Evolutionary conservation across 2,888 invertebrate genomes (phyloP), one percentile per base, ranked within the genome.

Genomic region (Philaethria dido): DNA sequence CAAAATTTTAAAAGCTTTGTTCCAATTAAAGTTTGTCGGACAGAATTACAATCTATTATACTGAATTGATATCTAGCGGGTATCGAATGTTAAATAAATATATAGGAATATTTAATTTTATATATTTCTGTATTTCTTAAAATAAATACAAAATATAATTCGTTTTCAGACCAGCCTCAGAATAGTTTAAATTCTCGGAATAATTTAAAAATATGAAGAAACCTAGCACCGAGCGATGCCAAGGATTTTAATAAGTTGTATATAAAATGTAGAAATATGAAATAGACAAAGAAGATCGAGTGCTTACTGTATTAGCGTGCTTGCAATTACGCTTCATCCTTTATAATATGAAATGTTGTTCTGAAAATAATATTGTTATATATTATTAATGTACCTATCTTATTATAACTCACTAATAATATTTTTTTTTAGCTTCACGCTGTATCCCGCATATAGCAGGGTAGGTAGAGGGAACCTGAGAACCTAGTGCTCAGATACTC

Each of bases 281-380:
- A 39, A 50, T 29, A 25, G 25, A 50, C 50, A 25, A 9, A n/a
- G n/a, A 25, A 50, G 50, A 50, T 50, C 16, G 29, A 50, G 29
- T 50, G 29, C 50, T 50, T 50, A 29, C n/a, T 16, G 16, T 25
- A 50, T 29, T 50, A 29, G 25, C 48, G n/a, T 13, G 48, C 48
- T 48, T 39, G 39, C 39, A 39, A 22, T 48, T 48, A 48, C 50
- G 50, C 29, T 50, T 16, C 50, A 50, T 50, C 50, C 25, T 25
- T n/a, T 14, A 50, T 50, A 29, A n/a, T 3, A 11, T 29, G 50
- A n/a, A 25, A 50, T 29, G 29, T 48, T 25, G 29, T n/a, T 50
- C 16, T 29, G 6, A 29, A 25, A 50, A 16, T 16, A 29, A 16
- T 16, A 29, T 16, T 11, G 4, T 25, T 13, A n/a, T 3, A n/a